A percentile compares a stretch with the other conserved stretches of the same genome.
Evolutionary conservation across 2,797 vertebrate genomes (phyloP).

Genomic region (Helicolenus hilgendorfi): DNA sequence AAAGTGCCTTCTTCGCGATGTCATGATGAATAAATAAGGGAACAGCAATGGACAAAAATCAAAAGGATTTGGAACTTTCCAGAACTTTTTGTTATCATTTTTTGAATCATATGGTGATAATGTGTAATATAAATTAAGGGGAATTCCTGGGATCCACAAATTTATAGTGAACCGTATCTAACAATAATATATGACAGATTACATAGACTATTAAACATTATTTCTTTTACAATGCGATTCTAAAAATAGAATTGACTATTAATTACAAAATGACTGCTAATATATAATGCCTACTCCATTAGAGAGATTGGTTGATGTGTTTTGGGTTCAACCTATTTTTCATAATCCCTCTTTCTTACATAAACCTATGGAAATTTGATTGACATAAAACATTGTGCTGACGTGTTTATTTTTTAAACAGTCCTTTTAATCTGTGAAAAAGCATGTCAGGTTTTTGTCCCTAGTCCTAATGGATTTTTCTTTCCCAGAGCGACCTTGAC

Average conservation of each 20-base stretch:
- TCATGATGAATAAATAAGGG: neutral
- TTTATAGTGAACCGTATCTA: neutral
- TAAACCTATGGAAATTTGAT: slow-evolving; percentile 32
- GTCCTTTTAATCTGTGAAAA: slow-evolving; percentile 41
- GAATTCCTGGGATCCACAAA: neutral
- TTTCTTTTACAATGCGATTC: neutral
- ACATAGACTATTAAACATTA: neutral
- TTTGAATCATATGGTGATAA: neutral
- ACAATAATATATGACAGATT: too few relatives aligned
- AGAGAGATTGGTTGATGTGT: slow-evolving; percentile 9
- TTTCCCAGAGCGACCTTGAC: neutral
- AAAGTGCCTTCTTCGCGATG: neutral
- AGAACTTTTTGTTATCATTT: neutral
- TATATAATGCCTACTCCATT: slow-evolving; percentile 25
- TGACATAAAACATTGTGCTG: neutral
- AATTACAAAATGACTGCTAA: neutral
- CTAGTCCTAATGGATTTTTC: neutral
- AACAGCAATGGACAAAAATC: neutral
- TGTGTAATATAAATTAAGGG: neutral
- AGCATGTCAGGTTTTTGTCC: neutral
- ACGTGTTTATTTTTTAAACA: slow-evolving; percentile 8
- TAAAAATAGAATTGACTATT: slow-evolving; percentile 21
- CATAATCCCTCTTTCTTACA: slow-evolving; percentile 11
- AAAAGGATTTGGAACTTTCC: neutral
- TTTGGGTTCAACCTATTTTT: slow-evolving; percentile 15